Base-by-base conservation (phyloP, 2,113 vertebrate genomes). In the Dasyornis broadbenti region DNA sequence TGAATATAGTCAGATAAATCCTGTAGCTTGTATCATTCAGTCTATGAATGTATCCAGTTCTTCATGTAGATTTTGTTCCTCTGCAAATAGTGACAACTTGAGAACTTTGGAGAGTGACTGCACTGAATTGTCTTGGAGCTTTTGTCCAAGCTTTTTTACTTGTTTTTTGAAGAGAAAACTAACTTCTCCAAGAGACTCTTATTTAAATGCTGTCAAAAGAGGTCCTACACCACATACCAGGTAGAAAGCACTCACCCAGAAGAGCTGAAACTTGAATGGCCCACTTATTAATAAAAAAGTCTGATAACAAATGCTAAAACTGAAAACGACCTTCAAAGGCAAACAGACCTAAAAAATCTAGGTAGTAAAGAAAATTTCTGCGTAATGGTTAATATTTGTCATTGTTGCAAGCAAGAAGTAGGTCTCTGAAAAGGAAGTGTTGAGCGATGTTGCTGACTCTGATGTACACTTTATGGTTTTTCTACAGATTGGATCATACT, bases 401-500 rank as follows among this genome's bases (percentile, higher is more conserved):
- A 40, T 27, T 73, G 20, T 45, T 66, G 19, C 47, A 90, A 64
- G 13, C 14, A 60, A n/a, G 27, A 2, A 57, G 37, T 45, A n/a
- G 14, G 13, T 70, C 4, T 82, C 27, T 85, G 49, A 57, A 64
- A 24, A 40, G 31, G 11, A 82, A 42, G 57, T 28, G 11, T 47
- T 54, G 6, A 13, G 10, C 47, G 18, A 47, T 35, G 7, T 35
- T 65, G 10, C 31, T 82, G 35, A 68, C 44, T 60, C 63, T 85
- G 45, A 82, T 61, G n/a, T 70, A 66, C 42, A 31, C 15, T 27
- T 61, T 68, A 15, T 30, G 6, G 6, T 69, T 91, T 94, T 88
- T 28, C 33, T 63, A 39, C 95, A 99, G 99, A 99, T 99, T 28
- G 99, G 99, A 4, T 99, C 99, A 44, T 99, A 99, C 94, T 99